A percentile compares a stretch with the other conserved stretches of the same genome.
These are phyloP conservation scores for Sylvia atricapilla DNA, from an alignment of 2,113 vertebrate genomes.

Conservation along the genomic window DNA sequence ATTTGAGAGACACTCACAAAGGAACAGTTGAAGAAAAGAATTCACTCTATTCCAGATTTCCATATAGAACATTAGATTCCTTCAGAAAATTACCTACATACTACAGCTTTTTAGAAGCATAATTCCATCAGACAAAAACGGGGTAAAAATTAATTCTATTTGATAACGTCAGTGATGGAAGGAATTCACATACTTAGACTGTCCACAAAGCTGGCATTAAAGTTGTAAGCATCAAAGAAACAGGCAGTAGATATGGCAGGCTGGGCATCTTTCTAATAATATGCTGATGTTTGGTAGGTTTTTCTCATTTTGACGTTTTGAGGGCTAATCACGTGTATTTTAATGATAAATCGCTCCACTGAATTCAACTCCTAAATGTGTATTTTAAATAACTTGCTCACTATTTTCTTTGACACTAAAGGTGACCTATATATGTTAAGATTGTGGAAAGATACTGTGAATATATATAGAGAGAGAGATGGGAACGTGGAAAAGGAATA, in stretches of 20 bases:
- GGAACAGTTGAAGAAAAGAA: neutral
- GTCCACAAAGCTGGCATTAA: neutral
- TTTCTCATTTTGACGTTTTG: neutral
- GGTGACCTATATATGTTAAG: neutral
- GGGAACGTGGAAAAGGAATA: neutral
- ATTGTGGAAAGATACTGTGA: neutral
- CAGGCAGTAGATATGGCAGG: neutral
- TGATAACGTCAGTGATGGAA: neutral
- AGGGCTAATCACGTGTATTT: neutral
- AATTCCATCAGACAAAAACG: neutral
- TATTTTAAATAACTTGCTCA: neutral
- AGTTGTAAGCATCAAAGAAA: neutral
- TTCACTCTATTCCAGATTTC: neutral
- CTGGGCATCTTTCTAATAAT: neutral
- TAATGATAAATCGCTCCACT: neutral
- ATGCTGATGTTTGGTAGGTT: neutral
- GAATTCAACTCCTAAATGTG: neutral
- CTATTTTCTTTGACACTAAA: neutral
- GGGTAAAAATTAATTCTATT: neutral
- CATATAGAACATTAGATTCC: neutral
- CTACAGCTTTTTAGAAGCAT: neutral
- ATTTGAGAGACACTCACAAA: neutral
- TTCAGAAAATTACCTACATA: neutral
- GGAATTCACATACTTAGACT: neutral
- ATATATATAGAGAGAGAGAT: rapidly evolving